These are phyloP conservation scores for Subacronicta megacephala DNA, from an alignment of 2,888 invertebrate genomes.

Conservation along the genomic window DNA sequence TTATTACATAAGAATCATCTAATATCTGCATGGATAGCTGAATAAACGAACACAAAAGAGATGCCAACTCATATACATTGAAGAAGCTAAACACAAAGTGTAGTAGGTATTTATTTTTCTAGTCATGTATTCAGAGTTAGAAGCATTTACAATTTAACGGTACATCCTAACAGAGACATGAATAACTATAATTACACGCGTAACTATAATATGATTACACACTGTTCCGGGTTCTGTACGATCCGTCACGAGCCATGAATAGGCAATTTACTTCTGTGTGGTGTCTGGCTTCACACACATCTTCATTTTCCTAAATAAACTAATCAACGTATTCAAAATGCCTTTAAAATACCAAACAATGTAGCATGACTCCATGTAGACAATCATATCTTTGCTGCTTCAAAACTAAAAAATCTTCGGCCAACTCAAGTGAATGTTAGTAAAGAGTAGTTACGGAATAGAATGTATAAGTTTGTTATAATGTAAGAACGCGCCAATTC, in stretches of 20 bases:
- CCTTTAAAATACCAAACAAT: conserved; percentile 61
- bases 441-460: conserved; percentile 2
- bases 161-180: conserved; percentile 35
- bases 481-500: conserved; percentile 70
- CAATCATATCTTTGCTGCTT: conserved; percentile 29
- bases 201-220: conserved; percentile 72
- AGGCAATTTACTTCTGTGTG: conserved; percentile 75
- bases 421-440: not conserved
- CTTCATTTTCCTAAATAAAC: conserved; percentile 65
- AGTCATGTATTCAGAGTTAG: conserved; percentile 39
- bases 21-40: not conserved
- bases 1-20: too few relatives aligned
- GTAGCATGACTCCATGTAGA: conserved; percentile 24
- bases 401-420: conserved; percentile 15
- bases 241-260: conserved; percentile 68
- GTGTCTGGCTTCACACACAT: conserved; percentile 53
- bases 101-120: conserved; percentile 38
- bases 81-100: conserved; percentile 28
- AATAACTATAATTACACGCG: conserved; percentile 56
- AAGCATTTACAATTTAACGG: conserved; percentile 50
- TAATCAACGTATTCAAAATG: conserved; percentile 67
- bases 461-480: conserved; percentile 44
- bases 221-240: conserved; percentile 66
- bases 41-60: too few relatives aligned
- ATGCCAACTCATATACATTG: conserved; percentile 7